Evolutionary conservation across 1,140 invertebrate species (phyloP), one percentile per base, ranked within the genome.

Genomic region (Drosophila seguyi): DNA sequence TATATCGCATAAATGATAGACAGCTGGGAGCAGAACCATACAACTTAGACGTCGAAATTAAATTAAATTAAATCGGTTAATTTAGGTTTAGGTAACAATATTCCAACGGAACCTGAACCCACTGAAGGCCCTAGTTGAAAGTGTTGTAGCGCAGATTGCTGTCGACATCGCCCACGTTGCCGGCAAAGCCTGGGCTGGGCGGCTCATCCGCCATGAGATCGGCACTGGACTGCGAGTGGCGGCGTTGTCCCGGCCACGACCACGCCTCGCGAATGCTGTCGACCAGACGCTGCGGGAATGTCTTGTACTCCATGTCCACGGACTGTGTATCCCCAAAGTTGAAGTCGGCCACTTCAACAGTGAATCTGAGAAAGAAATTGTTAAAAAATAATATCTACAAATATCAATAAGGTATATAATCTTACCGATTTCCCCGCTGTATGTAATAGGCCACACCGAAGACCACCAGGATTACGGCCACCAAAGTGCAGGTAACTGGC

Each of bases 361-460:
- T 95, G 80, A 96, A 96, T 76, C 96, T 96, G n/a, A 34, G 4
- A 31, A 11, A 11, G 10, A 31, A 11, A 31, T 10, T 31, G 10
- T 10, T 4, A 13, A 13, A 67, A 6, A 6, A 22, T 25, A 5
- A 10, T 16, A 29, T 4, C 38, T 5, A 34, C 16, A 1, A 10
- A 2, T 14, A 16, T 1, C 1, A 10, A 16, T 8, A 6, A 16
- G 2, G 7, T 47, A 0, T 6, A 34, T 81, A 36, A 36, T 25
- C 84, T 91, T 92, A 96, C 95, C 95, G 95, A 45, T 95, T 95
- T 67, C 95, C 94, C 83, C 95, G 96, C 87, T 97, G 96, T 34
- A 96, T 93, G 75, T 97, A 97, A 91, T 97, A 97, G 0, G 97
- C 96, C 6, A 97, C 95, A 14, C 97, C 97, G 93, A 97, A 97